Conservation (phyloP, 2,888 invertebrate genomes). For the Mycalesis mineus region DNA sequence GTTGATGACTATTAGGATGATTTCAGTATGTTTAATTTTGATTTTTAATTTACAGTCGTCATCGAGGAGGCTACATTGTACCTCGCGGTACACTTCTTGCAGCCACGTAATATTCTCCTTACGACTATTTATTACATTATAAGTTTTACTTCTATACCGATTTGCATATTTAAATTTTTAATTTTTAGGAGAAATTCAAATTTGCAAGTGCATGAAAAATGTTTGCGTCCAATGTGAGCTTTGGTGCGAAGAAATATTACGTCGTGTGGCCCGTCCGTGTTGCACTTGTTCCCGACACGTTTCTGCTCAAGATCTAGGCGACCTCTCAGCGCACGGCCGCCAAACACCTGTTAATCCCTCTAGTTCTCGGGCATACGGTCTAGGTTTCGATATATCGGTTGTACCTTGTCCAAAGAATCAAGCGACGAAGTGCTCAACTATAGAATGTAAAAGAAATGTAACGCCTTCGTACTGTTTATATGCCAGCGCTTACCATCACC, state of each 20-base stretch:
- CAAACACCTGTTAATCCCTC: conserved; percentile 36
- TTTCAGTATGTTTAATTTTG: background rate
- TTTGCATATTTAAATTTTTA: background rate
- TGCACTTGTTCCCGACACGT: conserved; percentile 60
- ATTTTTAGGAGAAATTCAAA: conserved; percentile 50
- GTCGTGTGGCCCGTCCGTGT: conserved; percentile 53
- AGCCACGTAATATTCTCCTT: conserved; percentile 48
- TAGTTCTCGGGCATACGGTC: conserved; percentile 36
- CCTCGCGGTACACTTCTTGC: conserved; percentile 54
- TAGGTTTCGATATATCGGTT: conserved; percentile 48
- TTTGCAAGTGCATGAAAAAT: conserved; percentile 69
- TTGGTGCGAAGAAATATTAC: conserved; percentile 64
- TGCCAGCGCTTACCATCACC: conserved; percentile 31
- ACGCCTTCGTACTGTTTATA: conserved; percentile 48
- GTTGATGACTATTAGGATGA: too few relatives aligned
- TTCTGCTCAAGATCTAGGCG: conserved; percentile 46
- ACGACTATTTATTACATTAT: too few relatives aligned
- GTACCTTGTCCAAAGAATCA: conserved; percentile 41
- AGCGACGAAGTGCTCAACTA: conserved; percentile 35
- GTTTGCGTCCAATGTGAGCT: conserved; percentile 67
- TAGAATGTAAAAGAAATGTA: conserved; percentile 36
- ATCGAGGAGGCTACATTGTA: conserved; percentile 57
- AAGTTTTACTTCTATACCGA: too few relatives aligned
- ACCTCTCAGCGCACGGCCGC: conserved; percentile 38
- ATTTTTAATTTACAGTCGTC: conserved; percentile 50